Conservation (phyloP, 1,140 invertebrate genomes). For the Samia ricini region DNA sequence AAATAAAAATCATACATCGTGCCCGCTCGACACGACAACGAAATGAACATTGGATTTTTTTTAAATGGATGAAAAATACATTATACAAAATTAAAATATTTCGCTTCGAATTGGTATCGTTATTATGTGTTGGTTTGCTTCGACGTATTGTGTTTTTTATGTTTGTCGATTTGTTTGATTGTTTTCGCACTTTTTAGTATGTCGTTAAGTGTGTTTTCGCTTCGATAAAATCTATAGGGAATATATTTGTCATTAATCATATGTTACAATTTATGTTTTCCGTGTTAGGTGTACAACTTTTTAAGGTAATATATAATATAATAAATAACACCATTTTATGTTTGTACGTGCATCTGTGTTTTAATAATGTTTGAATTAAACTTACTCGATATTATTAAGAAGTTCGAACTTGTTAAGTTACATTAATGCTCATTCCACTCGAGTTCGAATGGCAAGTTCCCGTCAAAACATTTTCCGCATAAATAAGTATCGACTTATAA, state of each 20-base stretch:
- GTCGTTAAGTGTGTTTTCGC: constrained; percentile 99
- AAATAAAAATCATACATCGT: constrained; percentile 44
- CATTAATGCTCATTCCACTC: too few relatives aligned
- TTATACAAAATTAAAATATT: constrained; percentile 11
- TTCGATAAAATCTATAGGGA: constrained; percentile 98
- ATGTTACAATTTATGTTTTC: constrained; percentile 99
- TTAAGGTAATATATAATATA: constrained; percentile 88
- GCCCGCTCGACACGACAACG: constrained; percentile 37
- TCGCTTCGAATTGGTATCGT: constrained; percentile 51
- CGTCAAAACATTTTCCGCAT: too few relatives aligned
- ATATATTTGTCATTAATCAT: constrained; percentile 98
- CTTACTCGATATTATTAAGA: too few relatives aligned
- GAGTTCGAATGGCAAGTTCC: too few relatives aligned
- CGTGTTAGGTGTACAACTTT: constrained; percentile 99
- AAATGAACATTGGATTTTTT: constrained; percentile 47
- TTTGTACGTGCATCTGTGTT: not conserved
- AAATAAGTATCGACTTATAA: too few relatives aligned
- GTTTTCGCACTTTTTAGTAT: constrained; percentile 82
- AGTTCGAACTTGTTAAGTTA: too few relatives aligned
- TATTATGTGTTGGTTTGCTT: constrained; percentile 38
- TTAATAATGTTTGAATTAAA: too few relatives aligned
- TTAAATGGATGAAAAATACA: constrained; percentile 31
- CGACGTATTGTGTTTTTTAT: too few relatives aligned
- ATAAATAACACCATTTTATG: not conserved
- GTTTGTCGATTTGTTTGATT: constrained; percentile 8